Evolutionary conservation across 2,797 vertebrate genomes (phyloP), one percentile per base, ranked within the genome.

Genomic region (Orientallactaga sibirica): DNA sequence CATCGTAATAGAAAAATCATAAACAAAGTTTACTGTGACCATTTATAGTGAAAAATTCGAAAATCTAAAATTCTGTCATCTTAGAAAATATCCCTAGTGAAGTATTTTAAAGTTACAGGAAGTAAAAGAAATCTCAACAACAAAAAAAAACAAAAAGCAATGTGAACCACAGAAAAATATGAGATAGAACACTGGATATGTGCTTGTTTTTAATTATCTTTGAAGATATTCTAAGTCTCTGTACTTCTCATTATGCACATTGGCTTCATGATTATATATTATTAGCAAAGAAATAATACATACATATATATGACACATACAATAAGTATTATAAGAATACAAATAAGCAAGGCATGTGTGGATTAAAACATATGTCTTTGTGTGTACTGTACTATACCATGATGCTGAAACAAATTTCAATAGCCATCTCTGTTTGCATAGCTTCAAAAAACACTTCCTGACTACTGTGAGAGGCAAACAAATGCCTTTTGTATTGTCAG

Each of bases 381-480:
- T 79, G 15, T 62, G 55, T 64, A 20, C 10, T 61, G 10, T 67
- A 74, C 15, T 18, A 52, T 81, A 14, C 5, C 11, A 16, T 33
- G 73, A 85, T 80, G 78, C 7, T 88, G 41, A 88, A 67, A 93
- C 90, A 73, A 41, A 89, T 81, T 90, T 43, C 24, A 79, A 12
- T n/a, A 76, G 41, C 18, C 27, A 71, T 67, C 61, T 93, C 74
- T 73, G 29, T 71, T 82, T 90, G 55, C 48, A 55, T 43, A 64
- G 7, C 80, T 92, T 14, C 20, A 7, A 24, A 55, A 95, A 87
- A 2, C 2, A 71, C 29, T 86, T 86, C 7, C 2, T 85, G 41
- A 92, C 74, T 92, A 68, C 75, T 92, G 76, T 95, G 43, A 78
- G 29, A 92, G 1, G 27, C 61, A 87, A 95, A 88, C 75, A 85